Percentiles rank a stretch among this genome's conserved stretches.
These are phyloP conservation scores for Adelphocoris suturalis DNA, from an alignment of 2,888 invertebrate species.

Conservation along the genomic window DNA sequence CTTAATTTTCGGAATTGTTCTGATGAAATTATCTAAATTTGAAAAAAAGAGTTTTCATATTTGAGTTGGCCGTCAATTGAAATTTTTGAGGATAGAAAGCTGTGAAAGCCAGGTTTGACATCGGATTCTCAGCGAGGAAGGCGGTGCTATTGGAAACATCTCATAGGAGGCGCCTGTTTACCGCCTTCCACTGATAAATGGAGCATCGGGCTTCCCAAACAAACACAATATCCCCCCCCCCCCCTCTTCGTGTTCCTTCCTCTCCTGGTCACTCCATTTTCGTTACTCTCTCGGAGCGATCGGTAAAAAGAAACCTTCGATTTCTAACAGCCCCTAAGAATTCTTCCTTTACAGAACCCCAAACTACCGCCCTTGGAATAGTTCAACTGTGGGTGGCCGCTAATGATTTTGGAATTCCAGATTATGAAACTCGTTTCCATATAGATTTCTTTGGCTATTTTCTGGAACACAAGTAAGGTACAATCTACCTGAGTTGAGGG, in stretches of 20 bases:
- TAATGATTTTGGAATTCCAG: no score
- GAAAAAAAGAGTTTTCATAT: no score
- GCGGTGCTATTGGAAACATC: neutral
- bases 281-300: conserved; percentile 34
- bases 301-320: conserved; percentile 13
- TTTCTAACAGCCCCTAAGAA: neutral
- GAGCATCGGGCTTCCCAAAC: conserved; percentile 56
- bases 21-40: no score
- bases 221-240: conserved; percentile 43
- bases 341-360: neutral
- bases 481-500: no score
- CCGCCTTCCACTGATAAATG: conserved; percentile 66
- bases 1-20: no score
- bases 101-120: neutral
- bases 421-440: no score
- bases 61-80: no score
- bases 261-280: conserved; percentile 52
- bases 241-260: neutral
- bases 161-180: conserved; percentile 62
- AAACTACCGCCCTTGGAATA: neutral
- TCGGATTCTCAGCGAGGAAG: neutral
- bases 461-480: no score
- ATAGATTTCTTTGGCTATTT: no score
- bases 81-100: no score
- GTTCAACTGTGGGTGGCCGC: no score